These are phyloP conservation scores for Lithosia quadra DNA, from an alignment of 2,888 invertebrate species.

Conservation along the genomic window DNA sequence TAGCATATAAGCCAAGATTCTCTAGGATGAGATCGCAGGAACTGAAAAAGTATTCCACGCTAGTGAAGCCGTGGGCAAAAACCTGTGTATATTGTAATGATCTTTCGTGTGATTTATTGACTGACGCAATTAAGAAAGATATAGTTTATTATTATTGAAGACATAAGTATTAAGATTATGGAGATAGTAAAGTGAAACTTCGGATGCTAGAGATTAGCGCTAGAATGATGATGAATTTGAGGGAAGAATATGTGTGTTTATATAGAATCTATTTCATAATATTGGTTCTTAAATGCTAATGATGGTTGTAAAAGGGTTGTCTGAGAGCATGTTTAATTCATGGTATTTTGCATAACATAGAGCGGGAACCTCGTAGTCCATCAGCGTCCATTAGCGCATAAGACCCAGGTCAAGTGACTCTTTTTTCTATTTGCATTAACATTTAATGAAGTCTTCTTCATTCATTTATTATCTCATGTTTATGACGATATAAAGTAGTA, in stretches of 20 bases:
- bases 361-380: neutral
- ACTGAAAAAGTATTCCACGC: neutral
- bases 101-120: neutral
- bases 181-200: neutral
- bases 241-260: neutral
- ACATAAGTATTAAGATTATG: neutral
- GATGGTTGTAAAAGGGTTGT: too few relatives aligned
- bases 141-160: neutral
- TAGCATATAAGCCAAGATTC: too few relatives aligned
- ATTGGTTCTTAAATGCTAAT: too few relatives aligned
- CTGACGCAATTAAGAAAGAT: neutral
- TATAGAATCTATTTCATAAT: too few relatives aligned
- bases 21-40: too few relatives aligned
- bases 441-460: too few relatives aligned
- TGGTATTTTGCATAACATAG: neutral
- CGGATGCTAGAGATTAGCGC: neutral
- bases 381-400: neutral
- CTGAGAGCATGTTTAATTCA: too few relatives aligned
- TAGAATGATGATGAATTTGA: neutral
- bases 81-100: neutral
- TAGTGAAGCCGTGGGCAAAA: neutral
- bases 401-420: neutral
- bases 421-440: neutral
- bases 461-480: too few relatives aligned
- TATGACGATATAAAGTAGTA: too few relatives aligned